Conservation (phyloP, 2,113 vertebrate species). For the Ammodytes dubius region DNA sequence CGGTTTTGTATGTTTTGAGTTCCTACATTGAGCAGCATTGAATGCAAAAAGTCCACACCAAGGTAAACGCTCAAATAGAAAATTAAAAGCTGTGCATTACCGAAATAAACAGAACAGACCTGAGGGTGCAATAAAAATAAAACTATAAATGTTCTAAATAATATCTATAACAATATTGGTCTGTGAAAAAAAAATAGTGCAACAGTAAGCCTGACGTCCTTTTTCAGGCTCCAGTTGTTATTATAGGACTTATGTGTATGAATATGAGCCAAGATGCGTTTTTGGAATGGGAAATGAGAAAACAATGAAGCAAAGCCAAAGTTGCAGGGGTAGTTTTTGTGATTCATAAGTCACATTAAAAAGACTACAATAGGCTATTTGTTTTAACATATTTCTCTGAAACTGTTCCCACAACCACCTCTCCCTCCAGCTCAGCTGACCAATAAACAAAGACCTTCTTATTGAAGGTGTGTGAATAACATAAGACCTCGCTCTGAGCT, state of each 20-base stretch:
- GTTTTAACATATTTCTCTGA: too few relatives aligned
- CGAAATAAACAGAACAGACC: background rate
- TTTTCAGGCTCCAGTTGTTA: background rate
- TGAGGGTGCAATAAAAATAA: conserved; percentile 3
- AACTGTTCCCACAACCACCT: too few relatives aligned
- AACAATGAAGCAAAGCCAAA: too few relatives aligned
- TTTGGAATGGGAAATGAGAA: too few relatives aligned
- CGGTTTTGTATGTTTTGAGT: background rate
- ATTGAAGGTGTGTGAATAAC: too few relatives aligned
- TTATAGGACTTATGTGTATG: background rate
- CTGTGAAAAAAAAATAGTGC: background rate
- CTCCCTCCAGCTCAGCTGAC: too few relatives aligned
- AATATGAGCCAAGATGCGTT: too few relatives aligned
- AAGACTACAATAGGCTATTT: too few relatives aligned
- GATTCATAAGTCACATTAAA: too few relatives aligned
- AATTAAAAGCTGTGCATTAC: background rate
- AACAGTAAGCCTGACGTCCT: background rate
- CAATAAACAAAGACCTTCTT: too few relatives aligned
- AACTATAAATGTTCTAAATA: background rate
- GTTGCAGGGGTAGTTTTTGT: too few relatives aligned
- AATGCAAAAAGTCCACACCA: background rate
- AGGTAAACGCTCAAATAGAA: background rate
- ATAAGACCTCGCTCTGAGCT: background rate
- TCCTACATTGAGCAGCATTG: background rate
- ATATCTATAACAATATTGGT: background rate